Percentiles rank a stretch among this genome's conserved stretches.
Evolutionary conservation across 2,113 vertebrate species (phyloP).

Genomic region (Megaleporinus macrocephalus): DNA sequence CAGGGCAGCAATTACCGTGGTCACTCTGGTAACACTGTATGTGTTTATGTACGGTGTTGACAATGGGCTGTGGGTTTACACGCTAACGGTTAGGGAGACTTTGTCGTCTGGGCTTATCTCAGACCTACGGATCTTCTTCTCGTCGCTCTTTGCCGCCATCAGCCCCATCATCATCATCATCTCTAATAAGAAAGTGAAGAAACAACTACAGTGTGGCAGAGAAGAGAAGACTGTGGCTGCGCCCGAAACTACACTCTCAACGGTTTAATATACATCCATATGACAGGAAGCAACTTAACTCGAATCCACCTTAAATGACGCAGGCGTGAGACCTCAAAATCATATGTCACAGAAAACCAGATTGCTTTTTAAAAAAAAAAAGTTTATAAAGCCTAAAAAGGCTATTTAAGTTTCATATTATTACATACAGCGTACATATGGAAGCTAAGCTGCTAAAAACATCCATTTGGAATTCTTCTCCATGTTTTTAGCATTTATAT

Average conservation of each 20-base stretch:
- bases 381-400: no score
- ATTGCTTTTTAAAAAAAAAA: no score
- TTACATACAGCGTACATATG: no score
- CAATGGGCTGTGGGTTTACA: slow-evolving; percentile 79
- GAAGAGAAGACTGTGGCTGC: slow-evolving; percentile 49
- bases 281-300: no score
- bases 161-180: slow-evolving; percentile 76
- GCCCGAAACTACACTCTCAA: slow-evolving; percentile 42
- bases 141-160: slow-evolving; percentile 73
- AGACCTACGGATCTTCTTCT: slow-evolving; percentile 77
- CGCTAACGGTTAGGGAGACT: slow-evolving; percentile 68
- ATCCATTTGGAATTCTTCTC: no score
- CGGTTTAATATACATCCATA: neutral
- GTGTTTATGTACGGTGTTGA: slow-evolving; percentile 75
- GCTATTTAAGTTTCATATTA: no score
- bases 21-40: slow-evolving; percentile 72
- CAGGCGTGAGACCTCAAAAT: no score
- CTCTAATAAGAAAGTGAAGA: slow-evolving; percentile 76
- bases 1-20: slow-evolving; percentile 73
- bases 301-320: no score
- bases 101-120: slow-evolving; percentile 71
- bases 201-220: slow-evolving; percentile 58
- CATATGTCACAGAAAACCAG: no score
- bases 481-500: no score
- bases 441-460: no score